Evolutionary conservation across 2,888 invertebrate species (phyloP), one percentile per base, ranked within the genome.

Genomic region (Iselma pallidipennis): DNA sequence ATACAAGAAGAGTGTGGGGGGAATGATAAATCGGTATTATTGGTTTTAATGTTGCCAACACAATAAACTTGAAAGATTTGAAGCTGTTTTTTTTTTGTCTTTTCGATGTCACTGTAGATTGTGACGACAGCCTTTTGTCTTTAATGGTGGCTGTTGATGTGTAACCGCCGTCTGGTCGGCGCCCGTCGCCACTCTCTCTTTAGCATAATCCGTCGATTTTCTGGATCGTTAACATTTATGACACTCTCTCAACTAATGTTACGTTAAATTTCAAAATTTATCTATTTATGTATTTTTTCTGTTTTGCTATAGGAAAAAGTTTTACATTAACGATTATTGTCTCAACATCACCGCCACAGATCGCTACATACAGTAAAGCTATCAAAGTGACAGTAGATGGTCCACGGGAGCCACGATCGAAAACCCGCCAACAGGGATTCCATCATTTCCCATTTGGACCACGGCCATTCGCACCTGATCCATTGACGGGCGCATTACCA

Each of bases 351-450:
- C 98, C 98, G 7, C 94, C 96, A 31, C 98, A 98, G 85, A 91
- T 98, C 68, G 94, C 95, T 62, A 95, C 97, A n/a, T 97, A 97
- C 82, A 91, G 89, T 78, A 98, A 98, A 82, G 98, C 98, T 64
- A 99, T 99, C 83, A 99, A 99, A 85, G 98, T 99, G 75, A 99
- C 99, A 1, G 98, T 99, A 65, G 99, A 99, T 80, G 99, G 99
- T 57, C 99, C 99, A 0, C 85, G 99, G 69, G 98, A 98, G 83
- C 98, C 98, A 9, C 84, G 98, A 75, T 96, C 95, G 71, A 96
- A 96, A 87, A 91, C 94, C 49, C 86, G 94, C 66, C 94, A 94
- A 80, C 93, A 92, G 76, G 90, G 91, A 66, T 94, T 94, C 82
- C 94, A 94, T 83, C 94, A 94, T 61, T 94, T 93, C 82, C 94